Evolutionary conservation across 2,113 vertebrate genomes (phyloP), one percentile per base, ranked within the genome.

Genomic region (Recurvirostra avosetta): DNA sequence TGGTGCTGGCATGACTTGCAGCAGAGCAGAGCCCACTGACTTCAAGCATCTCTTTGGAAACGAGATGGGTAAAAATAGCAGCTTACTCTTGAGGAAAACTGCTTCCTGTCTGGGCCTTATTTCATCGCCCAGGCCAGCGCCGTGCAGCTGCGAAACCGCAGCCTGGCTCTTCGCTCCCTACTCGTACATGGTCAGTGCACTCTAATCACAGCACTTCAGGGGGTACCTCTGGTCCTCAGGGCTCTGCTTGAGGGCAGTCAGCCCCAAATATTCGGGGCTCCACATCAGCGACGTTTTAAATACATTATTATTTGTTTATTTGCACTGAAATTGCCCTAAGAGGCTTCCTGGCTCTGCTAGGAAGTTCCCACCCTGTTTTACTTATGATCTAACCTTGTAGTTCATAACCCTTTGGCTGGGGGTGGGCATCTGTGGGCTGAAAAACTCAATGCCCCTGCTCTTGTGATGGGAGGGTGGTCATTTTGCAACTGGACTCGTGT

Each of bases 321-420:
- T 76, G 78, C 71, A 66, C 75, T 83, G 85, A 41, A 78, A 66
- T 53, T 82, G 47, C 81, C 50, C 67, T 58, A 36, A 59, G 75
- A 92, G 25, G 71, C 67, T 94, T 76, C 75, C n/a, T 49, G 3
- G 2, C 34, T 86, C 49, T 93, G 66, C 81, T 92, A 62, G 94
- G 94, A 95, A 95, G 94, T 96, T 94, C 94, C 90, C 96, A 90
- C 96, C 93, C 96, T 96, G 90, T 92, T 95, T 79, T 41, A 58
- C 81, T 96, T 53, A 90, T 93, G 93, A 95, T 73, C 87, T 95
- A 94, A 96, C 81, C 67, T 68, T 75, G 62, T 36, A 52, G 61
- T 85, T 82, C 0, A 1, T 82, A 91, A 91, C 72, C 68, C 61
- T 92, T 68, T 74, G 91, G 75, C 91, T 82, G 52, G 15, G 53